phyloP scores from a whole-genome alignment of 2,113 vertebrate species.

The Psophia crepitans region DNA sequence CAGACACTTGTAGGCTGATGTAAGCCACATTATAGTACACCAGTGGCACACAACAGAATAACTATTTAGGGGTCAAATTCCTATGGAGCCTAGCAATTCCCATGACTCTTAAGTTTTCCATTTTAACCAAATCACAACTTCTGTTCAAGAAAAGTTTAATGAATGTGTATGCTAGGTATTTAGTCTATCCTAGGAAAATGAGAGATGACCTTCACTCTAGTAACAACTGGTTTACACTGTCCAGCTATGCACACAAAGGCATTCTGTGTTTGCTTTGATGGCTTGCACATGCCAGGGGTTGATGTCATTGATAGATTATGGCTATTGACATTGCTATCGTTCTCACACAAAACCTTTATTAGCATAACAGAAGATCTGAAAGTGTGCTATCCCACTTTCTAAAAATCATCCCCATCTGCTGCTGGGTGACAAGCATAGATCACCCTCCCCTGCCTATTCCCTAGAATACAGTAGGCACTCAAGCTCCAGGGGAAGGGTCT shows the following conservation, averaged over 20 bases:
- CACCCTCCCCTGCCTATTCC: background rate
- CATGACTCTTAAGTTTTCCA: background rate
- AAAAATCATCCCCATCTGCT: conserved; percentile 29
- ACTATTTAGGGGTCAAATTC: background rate
- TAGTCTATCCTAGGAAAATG: conserved; percentile 74
- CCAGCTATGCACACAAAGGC: conserved; percentile 64
- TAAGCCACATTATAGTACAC: background rate
- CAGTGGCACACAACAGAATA: background rate
- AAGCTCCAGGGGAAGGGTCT: background rate
- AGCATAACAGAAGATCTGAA: conserved; percentile 9
- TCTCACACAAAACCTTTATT: conserved; percentile 76
- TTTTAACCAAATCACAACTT: conserved; percentile 52
- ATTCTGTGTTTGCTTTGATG: conserved; percentile 79
- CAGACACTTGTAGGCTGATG: background rate
- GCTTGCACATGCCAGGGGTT: conserved; percentile 66
- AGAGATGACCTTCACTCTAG: conserved; percentile 73
- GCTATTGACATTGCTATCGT: conserved; percentile 35
- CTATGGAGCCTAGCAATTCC: background rate
- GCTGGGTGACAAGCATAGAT: background rate
- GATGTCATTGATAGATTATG: conserved; percentile 72
- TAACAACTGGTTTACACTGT: conserved; percentile 62
- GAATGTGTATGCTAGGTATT: conserved; percentile 48
- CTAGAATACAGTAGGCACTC: background rate
- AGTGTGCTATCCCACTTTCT: background rate
- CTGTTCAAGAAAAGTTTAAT: conserved; percentile 43